Evolutionary conservation across 1,140 invertebrate genomes (phyloP).

Genomic region (Apis laboriosa): DNA sequence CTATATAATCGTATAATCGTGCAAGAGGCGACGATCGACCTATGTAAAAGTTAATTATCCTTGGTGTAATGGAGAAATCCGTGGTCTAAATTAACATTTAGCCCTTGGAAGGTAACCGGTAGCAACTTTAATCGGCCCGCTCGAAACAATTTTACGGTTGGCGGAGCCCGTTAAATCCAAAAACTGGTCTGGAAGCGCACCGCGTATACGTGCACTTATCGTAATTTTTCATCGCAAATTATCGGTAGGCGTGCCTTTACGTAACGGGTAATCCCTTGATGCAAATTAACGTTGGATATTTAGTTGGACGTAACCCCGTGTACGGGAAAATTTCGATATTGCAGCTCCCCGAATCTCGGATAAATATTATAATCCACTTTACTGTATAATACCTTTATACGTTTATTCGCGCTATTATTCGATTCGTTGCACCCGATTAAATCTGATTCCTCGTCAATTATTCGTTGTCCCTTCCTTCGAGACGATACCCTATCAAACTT

Average conservation of each 20-base stretch:
- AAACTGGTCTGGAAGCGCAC: background rate
- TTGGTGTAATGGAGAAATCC: slow-evolving; percentile 48
- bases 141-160: slow-evolving; percentile 27
- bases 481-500: too few species aligned
- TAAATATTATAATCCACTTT: slow-evolving; percentile 40
- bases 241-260: background rate
- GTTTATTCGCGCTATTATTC: slow-evolving; percentile 12
- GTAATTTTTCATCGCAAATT: slow-evolving; percentile 27
- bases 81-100: slow-evolving; percentile 49
- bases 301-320: background rate
- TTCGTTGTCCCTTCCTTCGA: slow-evolving; percentile 3
- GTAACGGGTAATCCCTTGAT: background rate
- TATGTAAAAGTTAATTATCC: slow-evolving; percentile 57
- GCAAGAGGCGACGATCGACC: slow-evolving; percentile 9
- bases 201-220: background rate
- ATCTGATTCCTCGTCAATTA: slow-evolving; percentile 9
- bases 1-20: background rate
- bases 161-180: background rate
- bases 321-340: slow-evolving; percentile 17
- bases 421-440: background rate
- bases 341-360: background rate
- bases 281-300: slow-evolving; percentile 18
- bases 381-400: slow-evolving; percentile 8
- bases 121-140: slow-evolving; percentile 18
- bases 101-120: slow-evolving; percentile 4